Percentiles rank a stretch among this genome's conserved stretches.
Conservation (phyloP, 53 echinoderm and acorn worm species). For the Stichopus horrens region DNA sequence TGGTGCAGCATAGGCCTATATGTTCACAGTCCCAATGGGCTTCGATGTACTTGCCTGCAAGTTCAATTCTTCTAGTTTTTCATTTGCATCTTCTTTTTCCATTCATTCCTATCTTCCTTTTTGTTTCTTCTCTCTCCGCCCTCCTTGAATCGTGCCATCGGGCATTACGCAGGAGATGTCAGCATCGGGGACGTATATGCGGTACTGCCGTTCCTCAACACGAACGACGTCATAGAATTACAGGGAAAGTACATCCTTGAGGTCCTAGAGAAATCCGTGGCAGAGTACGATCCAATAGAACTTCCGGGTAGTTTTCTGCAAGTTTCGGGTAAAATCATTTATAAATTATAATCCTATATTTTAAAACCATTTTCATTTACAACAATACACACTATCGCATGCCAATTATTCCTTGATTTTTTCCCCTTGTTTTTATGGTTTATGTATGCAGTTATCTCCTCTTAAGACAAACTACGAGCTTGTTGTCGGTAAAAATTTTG, state of each 20-base stretch:
- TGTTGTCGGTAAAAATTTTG: too few species aligned
- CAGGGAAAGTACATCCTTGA: conserved; percentile 75
- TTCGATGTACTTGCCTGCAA: too few species aligned
- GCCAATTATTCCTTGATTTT: too few species aligned
- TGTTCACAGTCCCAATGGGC: too few species aligned
- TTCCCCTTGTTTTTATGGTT: too few species aligned
- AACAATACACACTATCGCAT: too few species aligned
- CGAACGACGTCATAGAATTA: conserved; percentile 74
- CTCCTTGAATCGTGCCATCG: not conserved
- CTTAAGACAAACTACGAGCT: too few species aligned
- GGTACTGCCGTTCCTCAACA: conserved; percentile 91
- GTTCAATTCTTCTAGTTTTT: too few species aligned
- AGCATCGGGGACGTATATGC: conserved; percentile 68
- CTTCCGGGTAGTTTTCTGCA: conserved; percentile 73
- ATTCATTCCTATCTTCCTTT: not conserved
- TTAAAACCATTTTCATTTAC: too few species aligned
- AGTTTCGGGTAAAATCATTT: conserved; percentile 66
- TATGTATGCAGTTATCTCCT: too few species aligned
- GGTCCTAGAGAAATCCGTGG: conserved; percentile 76
- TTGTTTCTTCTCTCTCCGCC: not conserved
- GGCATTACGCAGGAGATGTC: conserved; percentile 60
- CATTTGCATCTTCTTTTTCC: not conserved
- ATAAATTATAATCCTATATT: too few species aligned
- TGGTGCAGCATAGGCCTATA: too few species aligned
- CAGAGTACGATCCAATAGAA: conserved; percentile 55